phyloP scores from a whole-genome alignment of 2,797 vertebrate species.

The Oreochromis mossambicus region DNA sequence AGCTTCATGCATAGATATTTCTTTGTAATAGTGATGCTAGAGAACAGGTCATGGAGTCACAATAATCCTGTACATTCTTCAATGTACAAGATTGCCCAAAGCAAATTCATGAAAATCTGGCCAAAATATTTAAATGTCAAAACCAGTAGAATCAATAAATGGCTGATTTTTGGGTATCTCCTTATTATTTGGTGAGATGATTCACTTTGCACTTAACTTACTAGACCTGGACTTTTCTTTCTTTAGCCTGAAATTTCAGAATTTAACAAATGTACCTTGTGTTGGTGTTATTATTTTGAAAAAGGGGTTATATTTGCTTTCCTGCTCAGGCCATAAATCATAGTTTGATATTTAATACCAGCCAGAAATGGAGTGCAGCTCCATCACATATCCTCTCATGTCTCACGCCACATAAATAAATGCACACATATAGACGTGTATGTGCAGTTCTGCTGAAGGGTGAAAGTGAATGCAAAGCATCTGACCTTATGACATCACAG shows the following conservation, averaged over 20 bases:
- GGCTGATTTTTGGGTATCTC: neutral
- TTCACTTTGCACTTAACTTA: neutral
- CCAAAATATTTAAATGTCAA: neutral
- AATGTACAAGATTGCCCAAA: neutral
- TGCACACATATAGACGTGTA: neutral
- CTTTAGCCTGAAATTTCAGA: neutral
- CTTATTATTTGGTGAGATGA: neutral
- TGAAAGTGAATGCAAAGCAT: conserved; percentile 44
- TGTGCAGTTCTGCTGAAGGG: conserved; percentile 18
- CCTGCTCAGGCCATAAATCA: neutral
- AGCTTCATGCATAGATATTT: neutral
- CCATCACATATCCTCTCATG: neutral
- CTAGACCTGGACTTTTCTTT: neutral
- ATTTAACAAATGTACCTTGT: neutral
- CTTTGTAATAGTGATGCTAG: neutral
- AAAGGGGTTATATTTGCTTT: neutral
- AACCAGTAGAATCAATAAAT: no score
- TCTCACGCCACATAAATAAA: neutral
- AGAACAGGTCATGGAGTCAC: neutral
- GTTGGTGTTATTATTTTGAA: neutral
- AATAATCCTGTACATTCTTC: neutral
- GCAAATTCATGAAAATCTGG: neutral
- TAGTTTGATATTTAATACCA: neutral
- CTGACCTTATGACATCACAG: conserved; percentile 45
- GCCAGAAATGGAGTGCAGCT: neutral